Base-by-base conservation (phyloP, 2,797 vertebrate species). In the Galagoides demidoff region DNA sequence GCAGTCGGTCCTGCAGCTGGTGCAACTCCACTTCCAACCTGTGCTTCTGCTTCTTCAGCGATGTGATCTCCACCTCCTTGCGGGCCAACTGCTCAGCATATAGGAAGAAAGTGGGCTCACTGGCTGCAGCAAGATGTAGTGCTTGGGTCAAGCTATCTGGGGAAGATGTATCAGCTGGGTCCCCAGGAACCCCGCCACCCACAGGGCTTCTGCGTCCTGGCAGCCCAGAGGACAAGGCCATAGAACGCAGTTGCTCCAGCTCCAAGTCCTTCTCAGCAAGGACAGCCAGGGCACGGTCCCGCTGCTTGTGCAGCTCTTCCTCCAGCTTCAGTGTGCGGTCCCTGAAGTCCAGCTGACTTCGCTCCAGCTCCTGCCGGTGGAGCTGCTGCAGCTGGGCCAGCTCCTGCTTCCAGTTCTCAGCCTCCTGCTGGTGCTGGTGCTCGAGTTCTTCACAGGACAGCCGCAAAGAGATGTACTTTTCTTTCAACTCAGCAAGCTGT, bases 11-110 rank as follows among this genome's bases (percentile, higher is more conserved):
- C 97, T 99, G 99, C 37, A 99, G 98, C 96, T 98, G 99, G 87
- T 98, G 99, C 2, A 99, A 20, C 79, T 99, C 99, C 16, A 96
- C 96, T 95, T 99, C 99, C 95, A 99, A 98, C 31, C 85, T 98
- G 96, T 99, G 99, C 77, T 99, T 99, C 95, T 99, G 99, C 59
- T 99, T 99, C 89, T 99, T 98, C 96, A 99, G 98, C 0, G 97
- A 95, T 0, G 96, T 97, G 1, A 98, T 97, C 93, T 99, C 99
- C 95, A 99, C 99, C 79, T 99, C 99, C 85, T 99, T 99, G 12
- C 99, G 98, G 3, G 99, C 99, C 92, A 99, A 95, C 98, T 99
- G 99, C 98, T 99, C 99, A 0, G 99, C 99, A 1, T 99, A 99
- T 70, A 99, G 97, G 90, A 99, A 98, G 97, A 99, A 98, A 19